Evolutionary conservation across 2,113 vertebrate species (phyloP).

Genomic region (Coregonus clupeaformis): DNA sequence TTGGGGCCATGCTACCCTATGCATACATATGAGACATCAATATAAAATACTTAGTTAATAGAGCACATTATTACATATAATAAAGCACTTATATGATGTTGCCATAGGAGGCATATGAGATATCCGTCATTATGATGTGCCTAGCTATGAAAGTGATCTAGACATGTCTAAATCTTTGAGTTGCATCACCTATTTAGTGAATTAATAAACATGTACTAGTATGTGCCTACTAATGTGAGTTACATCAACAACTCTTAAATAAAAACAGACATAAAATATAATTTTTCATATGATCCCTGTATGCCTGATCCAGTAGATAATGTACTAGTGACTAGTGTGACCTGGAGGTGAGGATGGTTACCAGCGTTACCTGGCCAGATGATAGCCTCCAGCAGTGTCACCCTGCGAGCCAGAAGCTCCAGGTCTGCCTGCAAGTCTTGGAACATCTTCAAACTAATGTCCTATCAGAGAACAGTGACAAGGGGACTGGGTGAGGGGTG

Average conservation of each 20-base stretch:
- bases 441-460: slow-evolving; percentile 96
- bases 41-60: background rate
- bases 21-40: slow-evolving; percentile 26
- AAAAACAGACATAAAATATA: no score
- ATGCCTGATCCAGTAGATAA: background rate
- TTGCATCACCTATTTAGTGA: background rate
- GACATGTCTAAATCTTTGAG: background rate
- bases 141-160: background rate
- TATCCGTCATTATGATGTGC: background rate
- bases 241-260: no score
- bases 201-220: no score
- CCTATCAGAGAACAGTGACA: slow-evolving; percentile 93
- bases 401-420: slow-evolving; percentile 98
- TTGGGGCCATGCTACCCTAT: slow-evolving; percentile 60
- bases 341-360: slow-evolving; percentile 44
- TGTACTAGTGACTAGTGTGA: slow-evolving; percentile 6
- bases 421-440: slow-evolving; percentile 94
- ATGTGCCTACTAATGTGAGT: no score
- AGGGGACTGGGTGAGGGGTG: slow-evolving; percentile 55
- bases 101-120: no score
- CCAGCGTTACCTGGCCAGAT: slow-evolving; percentile 96
- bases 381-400: slow-evolving; percentile 99
- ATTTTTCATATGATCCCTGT: background rate
- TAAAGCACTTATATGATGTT: no score
- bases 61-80: no score